Evolutionary conservation across 2,113 vertebrate species (phyloP), one percentile per base, ranked within the genome.

Genomic region (Hemichromis elongatus): DNA sequence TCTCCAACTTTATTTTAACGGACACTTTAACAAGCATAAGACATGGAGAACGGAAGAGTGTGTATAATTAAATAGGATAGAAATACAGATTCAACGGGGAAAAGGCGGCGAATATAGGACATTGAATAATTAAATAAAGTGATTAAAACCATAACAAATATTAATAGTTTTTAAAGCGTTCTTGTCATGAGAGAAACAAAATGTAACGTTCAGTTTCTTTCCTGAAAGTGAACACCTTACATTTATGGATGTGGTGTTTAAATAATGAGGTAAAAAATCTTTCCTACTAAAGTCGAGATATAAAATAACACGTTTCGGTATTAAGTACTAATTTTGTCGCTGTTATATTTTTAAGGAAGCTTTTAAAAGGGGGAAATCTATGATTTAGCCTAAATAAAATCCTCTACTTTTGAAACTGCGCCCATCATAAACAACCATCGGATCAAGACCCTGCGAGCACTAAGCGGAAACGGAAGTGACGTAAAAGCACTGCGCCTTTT

Each of bases 391-490:
- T 59, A 30, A 59, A 59, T 8, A 14, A 59, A 59, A 57, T 28
- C 24, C 28, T 2, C 13, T 28, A 30, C n/a, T 4, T 56, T 56
- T 30, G 26, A 33, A 61, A 61, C 28, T 10, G 9, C 57, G 19
- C 30, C 19, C 30, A 1, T 14, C 8, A 6, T 1, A 18, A 35
- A 33, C 16, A 19, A 35, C 57, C 28, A 35, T 61, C 5, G 37
- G 10, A 11, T 7, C 52, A 40, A 14, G 1, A 12, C 8, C 52
- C n/a, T 9, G 19, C n/a, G 63, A 70, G 26, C 66, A 70, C 7
- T 26, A 18, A 5, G n/a, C 66, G 66, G 66, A 75, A 75, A 50
- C 70, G 70, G 70, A 52, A 75, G 70, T 75, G 70, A 30, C 26
- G 70, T 9, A 9, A 3, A 4, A 4, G 5, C 37, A 1, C 9